Evolutionary conservation across 2,888 invertebrate genomes (phyloP).

Genomic region (Caenorhabditis drosophilae): DNA sequence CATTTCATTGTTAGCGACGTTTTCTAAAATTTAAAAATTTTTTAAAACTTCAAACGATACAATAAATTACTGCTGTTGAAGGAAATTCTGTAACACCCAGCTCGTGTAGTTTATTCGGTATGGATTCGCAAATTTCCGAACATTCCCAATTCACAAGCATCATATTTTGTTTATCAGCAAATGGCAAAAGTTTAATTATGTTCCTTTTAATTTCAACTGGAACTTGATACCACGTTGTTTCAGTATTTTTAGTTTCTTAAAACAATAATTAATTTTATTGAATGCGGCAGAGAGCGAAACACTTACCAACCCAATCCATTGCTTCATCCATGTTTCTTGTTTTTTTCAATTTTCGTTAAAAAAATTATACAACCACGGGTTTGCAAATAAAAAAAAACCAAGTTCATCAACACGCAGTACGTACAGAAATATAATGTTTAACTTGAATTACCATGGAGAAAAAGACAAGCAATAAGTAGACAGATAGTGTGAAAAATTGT

Average conservation of each 20-base stretch:
- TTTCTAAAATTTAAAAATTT: constrained; percentile 16
- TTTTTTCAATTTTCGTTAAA: background rate
- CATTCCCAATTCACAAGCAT: constrained; percentile 33
- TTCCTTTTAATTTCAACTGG: constrained; percentile 23
- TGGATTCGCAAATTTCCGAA: constrained; percentile 9
- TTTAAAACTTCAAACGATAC: background rate
- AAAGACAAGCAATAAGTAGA: background rate
- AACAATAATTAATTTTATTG: background rate
- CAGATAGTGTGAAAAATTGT: background rate
- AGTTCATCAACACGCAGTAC: too few species aligned
- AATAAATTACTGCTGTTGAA: constrained; percentile 17
- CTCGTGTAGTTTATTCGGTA: constrained; percentile 29
- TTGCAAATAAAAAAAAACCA: too few species aligned
- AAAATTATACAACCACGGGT: too few species aligned
- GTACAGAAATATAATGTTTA: too few species aligned
- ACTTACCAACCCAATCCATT: constrained; percentile 1
- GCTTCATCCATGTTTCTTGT: background rate
- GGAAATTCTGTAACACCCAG: constrained; percentile 20
- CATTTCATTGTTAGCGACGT: constrained; percentile 28
- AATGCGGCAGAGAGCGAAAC: too few species aligned
- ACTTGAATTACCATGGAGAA: too few species aligned
- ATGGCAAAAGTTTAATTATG: constrained; percentile 12
- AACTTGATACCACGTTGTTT: constrained; percentile 24
- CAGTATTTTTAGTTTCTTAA: background rate
- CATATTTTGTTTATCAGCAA: constrained; percentile 39